Conservation (phyloP, 2,888 invertebrate species). For the Hymenopus coronatus region DNA sequence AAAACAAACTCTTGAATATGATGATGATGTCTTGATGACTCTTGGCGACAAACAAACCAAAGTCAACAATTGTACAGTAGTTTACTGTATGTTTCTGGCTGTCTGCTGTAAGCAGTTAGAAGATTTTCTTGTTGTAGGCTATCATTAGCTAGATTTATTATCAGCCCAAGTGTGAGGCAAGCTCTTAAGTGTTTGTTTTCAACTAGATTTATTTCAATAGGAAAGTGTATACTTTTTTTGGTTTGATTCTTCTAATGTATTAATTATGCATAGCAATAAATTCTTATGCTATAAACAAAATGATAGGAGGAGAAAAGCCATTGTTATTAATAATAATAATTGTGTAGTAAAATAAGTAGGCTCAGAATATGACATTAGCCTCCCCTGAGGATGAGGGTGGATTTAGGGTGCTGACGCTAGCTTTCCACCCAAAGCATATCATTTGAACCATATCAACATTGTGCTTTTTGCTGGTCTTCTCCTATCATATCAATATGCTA, state of each 20-base stretch:
- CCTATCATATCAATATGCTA: constrained; percentile 30
- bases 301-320: constrained; percentile 21
- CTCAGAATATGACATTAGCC: constrained; percentile 9
- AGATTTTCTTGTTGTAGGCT: constrained; percentile 23
- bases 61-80: constrained; percentile 21
- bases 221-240: constrained; percentile 38
- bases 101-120: constrained; percentile 25
- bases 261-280: constrained; percentile 47
- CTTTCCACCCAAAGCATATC: constrained; percentile 29
- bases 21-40: constrained; percentile 24
- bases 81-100: constrained; percentile 17
- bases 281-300: constrained; percentile 24
- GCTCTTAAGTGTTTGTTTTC: constrained; percentile 40
- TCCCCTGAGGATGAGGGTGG: constrained; percentile 14
- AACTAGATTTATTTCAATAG: constrained; percentile 58
- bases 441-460: constrained; percentile 33
- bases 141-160: constrained; percentile 17
- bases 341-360: neutral
- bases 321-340: constrained; percentile 16
- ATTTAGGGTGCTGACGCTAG: neutral
- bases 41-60: constrained; percentile 20
- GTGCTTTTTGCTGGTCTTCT: constrained; percentile 26
- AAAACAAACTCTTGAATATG: constrained; percentile 12
- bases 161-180: neutral
- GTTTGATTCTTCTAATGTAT: constrained; percentile 37